Evolutionary conservation across 1,140 invertebrate species (phyloP).

Genomic region (Orius laevigatus): DNA sequence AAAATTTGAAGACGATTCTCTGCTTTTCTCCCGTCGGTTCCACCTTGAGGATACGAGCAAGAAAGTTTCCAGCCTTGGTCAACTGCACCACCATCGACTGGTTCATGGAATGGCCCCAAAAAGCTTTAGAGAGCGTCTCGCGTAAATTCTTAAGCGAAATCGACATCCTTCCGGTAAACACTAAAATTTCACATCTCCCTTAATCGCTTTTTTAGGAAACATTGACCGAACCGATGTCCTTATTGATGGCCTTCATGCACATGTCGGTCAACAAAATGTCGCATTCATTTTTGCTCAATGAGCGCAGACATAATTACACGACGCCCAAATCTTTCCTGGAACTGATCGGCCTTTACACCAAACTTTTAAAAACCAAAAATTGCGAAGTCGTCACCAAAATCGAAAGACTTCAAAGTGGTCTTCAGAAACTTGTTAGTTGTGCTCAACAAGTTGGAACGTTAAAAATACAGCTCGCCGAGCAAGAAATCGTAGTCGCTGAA

Average conservation of each 20-base stretch:
- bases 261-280: constrained; percentile 77
- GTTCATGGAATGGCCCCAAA: constrained; percentile 92
- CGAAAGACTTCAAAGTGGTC: constrained; percentile 65
- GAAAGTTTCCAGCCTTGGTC: constrained; percentile 87
- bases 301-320: constrained; percentile 87
- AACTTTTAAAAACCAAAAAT: constrained; percentile 61
- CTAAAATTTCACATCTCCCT: neutral
- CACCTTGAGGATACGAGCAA: constrained; percentile 62
- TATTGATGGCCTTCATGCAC: constrained; percentile 85
- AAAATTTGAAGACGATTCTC: constrained; percentile 58
- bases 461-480: constrained; percentile 64
- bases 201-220: constrained; percentile 26
- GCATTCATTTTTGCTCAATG: constrained; percentile 61
- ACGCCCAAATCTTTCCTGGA: constrained; percentile 94
- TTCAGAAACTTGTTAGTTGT: constrained; percentile 70
- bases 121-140: constrained; percentile 80
- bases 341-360: constrained; percentile 74
- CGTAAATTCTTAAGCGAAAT: constrained; percentile 63
- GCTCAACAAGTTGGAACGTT: constrained; percentile 57
- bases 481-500: constrained; percentile 72
- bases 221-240: constrained; percentile 47
- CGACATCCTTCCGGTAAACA: constrained; percentile 41
- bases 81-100: constrained; percentile 88
- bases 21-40: constrained; percentile 86
- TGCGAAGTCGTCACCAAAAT: constrained; percentile 63